These are phyloP conservation scores for Dasyprocta punctata DNA, from an alignment of 2,113 vertebrate genomes.

Conservation along the genomic window DNA sequence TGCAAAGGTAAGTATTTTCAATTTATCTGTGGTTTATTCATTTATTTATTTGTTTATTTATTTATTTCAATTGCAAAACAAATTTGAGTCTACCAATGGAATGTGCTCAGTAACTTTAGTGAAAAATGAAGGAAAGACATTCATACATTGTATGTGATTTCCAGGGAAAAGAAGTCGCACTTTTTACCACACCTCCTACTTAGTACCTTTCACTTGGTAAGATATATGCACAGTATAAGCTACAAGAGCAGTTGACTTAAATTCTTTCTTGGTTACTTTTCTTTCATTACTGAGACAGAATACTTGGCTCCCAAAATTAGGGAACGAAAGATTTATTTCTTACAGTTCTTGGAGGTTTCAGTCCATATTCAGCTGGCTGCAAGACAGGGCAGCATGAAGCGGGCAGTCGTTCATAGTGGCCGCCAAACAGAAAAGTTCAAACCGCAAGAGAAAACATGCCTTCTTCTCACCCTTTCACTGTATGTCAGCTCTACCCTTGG, in stretches of 20 bases:
- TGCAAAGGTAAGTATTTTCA: conserved; percentile 31
- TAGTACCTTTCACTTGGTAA: background rate
- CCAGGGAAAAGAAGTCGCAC: background rate
- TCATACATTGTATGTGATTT: background rate
- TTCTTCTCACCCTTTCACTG: no score
- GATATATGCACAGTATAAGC: background rate
- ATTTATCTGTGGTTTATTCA: background rate
- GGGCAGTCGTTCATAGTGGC: no score
- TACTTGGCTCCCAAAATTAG: no score
- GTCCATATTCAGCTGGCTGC: no score
- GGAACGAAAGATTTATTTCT: no score
- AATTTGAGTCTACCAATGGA: background rate
- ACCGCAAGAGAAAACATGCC: no score
- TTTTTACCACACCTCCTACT: background rate
- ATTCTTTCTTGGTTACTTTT: no score
- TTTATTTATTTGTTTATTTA: background rate
- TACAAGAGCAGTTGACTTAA: background rate
- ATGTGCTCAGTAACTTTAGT: conserved; percentile 20
- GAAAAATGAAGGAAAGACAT: background rate
- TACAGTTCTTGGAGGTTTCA: no score
- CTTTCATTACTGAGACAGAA: no score
- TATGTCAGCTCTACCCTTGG: no score
- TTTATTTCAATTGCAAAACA: background rate
- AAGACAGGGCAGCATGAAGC: no score
- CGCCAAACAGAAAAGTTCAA: no score